Base-by-base conservation (phyloP, 2,888 invertebrate species). In the Harpalus rubripes region DNA sequence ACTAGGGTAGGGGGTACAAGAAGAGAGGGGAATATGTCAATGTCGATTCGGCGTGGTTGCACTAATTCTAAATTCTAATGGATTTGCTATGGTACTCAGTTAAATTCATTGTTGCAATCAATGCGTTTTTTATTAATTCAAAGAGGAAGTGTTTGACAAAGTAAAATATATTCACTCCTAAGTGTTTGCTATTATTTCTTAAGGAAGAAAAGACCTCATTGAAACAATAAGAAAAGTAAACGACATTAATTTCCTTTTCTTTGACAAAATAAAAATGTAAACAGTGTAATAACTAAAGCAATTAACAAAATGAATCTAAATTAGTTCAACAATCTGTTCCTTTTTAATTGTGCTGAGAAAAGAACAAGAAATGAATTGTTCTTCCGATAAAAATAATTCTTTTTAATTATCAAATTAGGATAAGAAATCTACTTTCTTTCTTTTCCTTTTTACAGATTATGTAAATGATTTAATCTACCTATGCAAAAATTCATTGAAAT, bases 391-490 rank as follows among this genome's bases (percentile, higher is more conserved):
- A 80, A 15, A 80, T 61, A 80, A 80, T 80, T 80, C 80, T 63
- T 22, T 80, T 59, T 80, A 61, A 80, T 80, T 80, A 61, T 61
- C 26, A 58, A 32, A 68, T 79, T 80, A 63, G 61, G 80, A 61
- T 61, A 80, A 18, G 22, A 61, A 61, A 59, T 32, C 16, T 41
- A 12, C 32, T 76, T 52, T 52, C 72, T 79, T 80, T 80, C 80
- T 61, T 80, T 80, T 22, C 80, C 41, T 79, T 39, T 56, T 16
- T 15, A 15, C 26, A 61, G 81, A 81, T 81, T 81, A 81, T 81
- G 81, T 32, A 81, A 81, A 81, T 81, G 52, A 44, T 22, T 81
- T 81, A 68, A 81, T 81, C 81, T 81, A 68, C 81, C 81, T 81
- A 81, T 72, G 81, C 18, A 81, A 81, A 81, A 81, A 81, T 81